Conservation (phyloP, 2,113 vertebrate species). For the Shinisaurus crocodilurus region DNA sequence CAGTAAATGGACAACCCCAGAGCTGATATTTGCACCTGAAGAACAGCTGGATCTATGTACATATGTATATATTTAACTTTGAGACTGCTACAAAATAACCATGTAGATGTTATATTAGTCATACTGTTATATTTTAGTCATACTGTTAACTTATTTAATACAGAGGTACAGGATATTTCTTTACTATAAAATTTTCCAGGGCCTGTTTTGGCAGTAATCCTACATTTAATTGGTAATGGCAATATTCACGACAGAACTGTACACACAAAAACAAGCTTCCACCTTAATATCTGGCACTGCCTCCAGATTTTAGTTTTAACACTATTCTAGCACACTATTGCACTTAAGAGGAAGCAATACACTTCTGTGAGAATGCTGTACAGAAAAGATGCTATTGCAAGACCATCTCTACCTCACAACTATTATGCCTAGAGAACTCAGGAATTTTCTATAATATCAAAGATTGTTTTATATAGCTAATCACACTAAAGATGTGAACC, state of each 20-base stretch:
- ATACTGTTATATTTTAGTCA: neutral
- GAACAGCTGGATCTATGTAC: slow-evolving; percentile 50
- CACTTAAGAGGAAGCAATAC: too few relatives aligned
- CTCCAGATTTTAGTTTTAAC: neutral
- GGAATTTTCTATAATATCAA: neutral
- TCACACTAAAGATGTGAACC: neutral
- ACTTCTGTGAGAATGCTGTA: neutral
- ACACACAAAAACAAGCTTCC: too few relatives aligned
- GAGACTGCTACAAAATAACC: neutral
- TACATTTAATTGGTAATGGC: neutral
- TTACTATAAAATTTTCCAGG: neutral
- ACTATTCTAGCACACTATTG: too few relatives aligned
- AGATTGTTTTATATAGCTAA: neutral
- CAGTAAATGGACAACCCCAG: slow-evolving; percentile 68
- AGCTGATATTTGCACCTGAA: slow-evolving; percentile 50
- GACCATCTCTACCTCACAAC: neutral
- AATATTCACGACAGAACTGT: neutral
- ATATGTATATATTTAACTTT: slow-evolving; percentile 63
- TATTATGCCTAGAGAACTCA: neutral
- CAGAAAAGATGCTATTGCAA: neutral
- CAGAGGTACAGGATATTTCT: neutral
- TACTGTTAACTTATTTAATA: slow-evolving; percentile 6
- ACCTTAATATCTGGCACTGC: neutral
- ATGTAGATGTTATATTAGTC: neutral
- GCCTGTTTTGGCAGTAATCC: neutral